Evolutionary conservation across 2,797 vertebrate species (phyloP), one percentile per base, ranked within the genome.

Genomic region (Cyclura pinguis): DNA sequence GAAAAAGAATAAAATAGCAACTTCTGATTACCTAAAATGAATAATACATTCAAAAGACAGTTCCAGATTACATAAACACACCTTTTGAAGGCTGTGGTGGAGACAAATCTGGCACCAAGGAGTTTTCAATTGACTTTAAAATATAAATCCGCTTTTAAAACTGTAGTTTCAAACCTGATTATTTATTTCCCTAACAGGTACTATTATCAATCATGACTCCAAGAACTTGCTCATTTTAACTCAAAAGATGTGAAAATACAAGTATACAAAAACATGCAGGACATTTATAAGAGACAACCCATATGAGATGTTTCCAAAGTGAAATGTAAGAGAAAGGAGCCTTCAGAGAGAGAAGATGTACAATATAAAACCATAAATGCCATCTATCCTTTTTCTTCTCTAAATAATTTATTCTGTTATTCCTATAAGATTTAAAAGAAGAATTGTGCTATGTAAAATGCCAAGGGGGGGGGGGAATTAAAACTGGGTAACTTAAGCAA

Each of bases 391-490:
- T 76, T 0, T 0, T 2, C 32, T 55, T 86, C 20, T 42, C 35
- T 20, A 47, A 24, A 9, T 42, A 6, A 59, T 73, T 80, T 80
- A 85, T 2, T 32, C 14, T 22, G 67, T 82, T 14, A 86, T n/a
- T 32, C 7, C 8, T 50, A 22, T 80, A 73, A 27, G 32, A 88
- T 87, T 0, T 2, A n/a, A 38, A 64, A 0, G 0, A 32, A 88
- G 81, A 24, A 1, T 7, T 27, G 20, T 87, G 8, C 22, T 8
- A 1, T 29, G 4, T 47, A 12, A 59, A 84, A 62, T 67, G 32
- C 47, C 76, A 35, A 77, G 42, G 42, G 42, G 42, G 42, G 42
- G 42, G 42, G 42, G 42, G 42, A 42, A 42, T 42, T 42, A 42
- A 1, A 73, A 81, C 35, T 4, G 22, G 22, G 2, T 47, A 87